Base-by-base conservation (phyloP, 1,140 invertebrate species). In the Drosophila navojoa region DNA sequence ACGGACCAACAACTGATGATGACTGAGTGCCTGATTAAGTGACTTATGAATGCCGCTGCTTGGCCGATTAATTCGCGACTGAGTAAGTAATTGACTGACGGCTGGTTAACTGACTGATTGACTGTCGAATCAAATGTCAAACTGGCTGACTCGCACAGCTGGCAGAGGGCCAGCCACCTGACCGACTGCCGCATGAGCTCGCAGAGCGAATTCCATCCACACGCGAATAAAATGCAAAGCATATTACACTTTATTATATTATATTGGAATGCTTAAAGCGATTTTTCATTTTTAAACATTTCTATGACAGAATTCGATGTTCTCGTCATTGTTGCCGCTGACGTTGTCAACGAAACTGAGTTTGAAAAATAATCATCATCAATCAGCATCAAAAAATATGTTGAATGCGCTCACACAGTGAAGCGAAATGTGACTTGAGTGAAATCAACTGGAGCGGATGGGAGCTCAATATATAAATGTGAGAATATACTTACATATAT, bases 301-400 rank as follows among this genome's bases (percentile, higher is more conserved):
- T 53, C 13, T 47, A 22, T 75, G 77, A 63, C 62, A 71, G 54
- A 55, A 50, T 71, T 62, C 58, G 54, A 42, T 16, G 45, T 9
- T 16, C 15, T 52, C 32, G 22, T 60, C 22, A 16, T 35, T 62
- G 49, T 29, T 52, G 19, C 27, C 49, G 63, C 57, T 54, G 22
- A 57, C 42, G 38, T 64, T 32, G 11, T 53, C 42, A 38, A 38
- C 35, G 11, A 38, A 2, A 38, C 35, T 38, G 35, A 38, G 35
- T 11, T 38, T 38, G 35, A 38, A 38, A 38, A 38, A 38, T 38
- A 42, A 9, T 10, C 47, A 77, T 77, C 69, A 81, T 81, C 67
- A 81, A 74, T 81, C 74, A 77, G 62, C 73, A 81, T 67, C 52
- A 38, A 45, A 49, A 49, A 27, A 11, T 16, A 45, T 9, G 42